A percentile compares a stretch with the other conserved stretches of the same genome.
Evolutionary conservation across 2,888 invertebrate genomes (phyloP).

Genomic region (Callyntrura guangdongensis): DNA sequence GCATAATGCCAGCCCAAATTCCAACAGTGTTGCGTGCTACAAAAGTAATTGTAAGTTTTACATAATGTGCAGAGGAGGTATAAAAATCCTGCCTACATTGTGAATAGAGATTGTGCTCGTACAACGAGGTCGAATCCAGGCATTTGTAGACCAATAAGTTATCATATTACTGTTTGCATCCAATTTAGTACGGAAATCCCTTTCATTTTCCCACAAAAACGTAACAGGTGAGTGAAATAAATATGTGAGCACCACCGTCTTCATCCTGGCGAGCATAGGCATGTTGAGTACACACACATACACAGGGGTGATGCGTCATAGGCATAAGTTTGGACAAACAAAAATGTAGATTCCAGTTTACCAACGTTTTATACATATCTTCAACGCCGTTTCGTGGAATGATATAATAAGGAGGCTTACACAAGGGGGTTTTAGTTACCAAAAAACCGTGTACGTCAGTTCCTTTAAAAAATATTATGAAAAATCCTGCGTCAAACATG

Average conservation of each 20-base stretch:
- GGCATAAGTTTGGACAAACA: too few relatives aligned
- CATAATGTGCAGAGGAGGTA: background rate
- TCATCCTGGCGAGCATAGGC: background rate
- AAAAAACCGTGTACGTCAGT: too few relatives aligned
- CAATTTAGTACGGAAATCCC: constrained; percentile 56
- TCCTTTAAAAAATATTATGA: background rate
- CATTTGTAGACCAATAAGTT: constrained; percentile 33
- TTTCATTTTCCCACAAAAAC: constrained; percentile 36
- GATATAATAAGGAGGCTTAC: too few relatives aligned
- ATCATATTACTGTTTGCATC: constrained; percentile 30
- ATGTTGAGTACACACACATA: background rate
- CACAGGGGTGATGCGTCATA: background rate
- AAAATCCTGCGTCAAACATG: too few relatives aligned
- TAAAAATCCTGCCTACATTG: background rate
- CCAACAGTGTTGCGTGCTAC: background rate
- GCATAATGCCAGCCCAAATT: constrained; percentile 4
- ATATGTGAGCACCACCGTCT: constrained; percentile 11
- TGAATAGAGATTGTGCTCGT: background rate
- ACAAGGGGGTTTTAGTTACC: too few relatives aligned
- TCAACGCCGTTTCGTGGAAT: too few relatives aligned
- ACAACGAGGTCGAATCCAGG: constrained; percentile 14
- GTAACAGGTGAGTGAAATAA: constrained; percentile 69
- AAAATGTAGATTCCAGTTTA: too few relatives aligned
- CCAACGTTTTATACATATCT: too few relatives aligned
- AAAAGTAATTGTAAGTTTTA: background rate